Percentiles rank a stretch among this genome's conserved stretches.
phyloP scores from a whole-genome alignment of 2,888 invertebrate species.

The Drosophila sordidula region DNA sequence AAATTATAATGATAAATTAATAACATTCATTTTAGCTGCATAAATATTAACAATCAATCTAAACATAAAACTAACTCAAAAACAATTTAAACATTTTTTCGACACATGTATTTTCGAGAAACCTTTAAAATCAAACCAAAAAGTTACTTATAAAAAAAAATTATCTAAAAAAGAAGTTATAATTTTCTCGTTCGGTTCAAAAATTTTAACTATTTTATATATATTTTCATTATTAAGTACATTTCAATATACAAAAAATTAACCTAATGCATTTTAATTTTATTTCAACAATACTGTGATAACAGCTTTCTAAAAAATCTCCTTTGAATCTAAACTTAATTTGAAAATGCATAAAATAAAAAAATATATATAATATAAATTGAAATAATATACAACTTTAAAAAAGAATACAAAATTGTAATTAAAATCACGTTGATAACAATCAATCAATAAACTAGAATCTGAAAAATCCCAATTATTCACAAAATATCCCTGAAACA shows the following conservation, averaged over 20 bases:
- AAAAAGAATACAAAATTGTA: neutral
- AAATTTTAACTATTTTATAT: constrained; percentile 5
- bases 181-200: constrained; percentile 14
- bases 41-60: constrained; percentile 28
- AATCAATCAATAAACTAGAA: neutral
- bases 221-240: constrained; percentile 8
- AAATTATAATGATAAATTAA: constrained; percentile 10
- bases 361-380: neutral
- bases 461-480: neutral
- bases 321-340: constrained; percentile 29
- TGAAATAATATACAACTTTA: too few species aligned
- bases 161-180: neutral
- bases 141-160: constrained; percentile 11
- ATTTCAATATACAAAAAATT: constrained; percentile 24
- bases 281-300: constrained; percentile 69
- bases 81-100: constrained; percentile 57
- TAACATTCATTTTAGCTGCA: constrained; percentile 15
- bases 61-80: constrained; percentile 22
- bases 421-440: neutral
- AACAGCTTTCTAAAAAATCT: constrained; percentile 65
- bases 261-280: constrained; percentile 30
- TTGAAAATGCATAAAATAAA: constrained; percentile 8
- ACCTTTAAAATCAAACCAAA: constrained; percentile 47
- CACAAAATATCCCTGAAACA: neutral
- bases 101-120: constrained; percentile 72